These are phyloP conservation scores for Marmota flaviventris DNA, from an alignment of 2,113 vertebrate genomes.

Conservation along the genomic window DNA sequence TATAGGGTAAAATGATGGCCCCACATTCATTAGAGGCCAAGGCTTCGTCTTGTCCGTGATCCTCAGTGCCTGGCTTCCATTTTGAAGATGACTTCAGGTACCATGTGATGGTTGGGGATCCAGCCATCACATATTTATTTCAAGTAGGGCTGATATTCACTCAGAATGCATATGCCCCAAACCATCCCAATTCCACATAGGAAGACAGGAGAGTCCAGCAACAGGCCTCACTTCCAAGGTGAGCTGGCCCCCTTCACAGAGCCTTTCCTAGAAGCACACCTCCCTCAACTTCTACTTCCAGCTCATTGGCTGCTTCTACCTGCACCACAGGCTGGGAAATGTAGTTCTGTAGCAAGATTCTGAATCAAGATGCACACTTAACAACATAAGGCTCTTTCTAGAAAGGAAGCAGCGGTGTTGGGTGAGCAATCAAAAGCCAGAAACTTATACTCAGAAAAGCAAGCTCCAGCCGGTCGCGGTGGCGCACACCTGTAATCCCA, in stretches of 20 bases:
- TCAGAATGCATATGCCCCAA: background rate
- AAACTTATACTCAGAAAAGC: background rate
- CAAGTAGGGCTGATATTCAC: background rate
- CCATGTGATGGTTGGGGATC: background rate
- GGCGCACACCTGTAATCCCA: too few species aligned
- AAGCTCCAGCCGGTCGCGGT: background rate
- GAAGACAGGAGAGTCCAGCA: background rate
- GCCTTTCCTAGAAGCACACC: background rate
- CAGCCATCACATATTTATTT: background rate
- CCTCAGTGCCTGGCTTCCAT: background rate
- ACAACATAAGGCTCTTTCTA: background rate
- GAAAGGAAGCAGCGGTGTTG: background rate
- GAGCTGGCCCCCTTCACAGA: background rate
- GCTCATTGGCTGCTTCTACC: background rate
- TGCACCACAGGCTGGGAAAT: conserved; percentile 29
- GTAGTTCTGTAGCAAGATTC: background rate
- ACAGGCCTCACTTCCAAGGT: background rate
- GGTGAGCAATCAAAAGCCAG: background rate
- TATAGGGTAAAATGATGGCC: background rate
- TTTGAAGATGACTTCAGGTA: background rate
- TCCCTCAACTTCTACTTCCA: background rate
- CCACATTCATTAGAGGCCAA: background rate
- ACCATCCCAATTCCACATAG: background rate
- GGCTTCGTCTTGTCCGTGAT: background rate
- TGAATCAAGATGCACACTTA: background rate